Evolutionary conservation across 2,888 invertebrate species (phyloP), one percentile per base, ranked within the genome.

Genomic region (Acleris emargana): DNA sequence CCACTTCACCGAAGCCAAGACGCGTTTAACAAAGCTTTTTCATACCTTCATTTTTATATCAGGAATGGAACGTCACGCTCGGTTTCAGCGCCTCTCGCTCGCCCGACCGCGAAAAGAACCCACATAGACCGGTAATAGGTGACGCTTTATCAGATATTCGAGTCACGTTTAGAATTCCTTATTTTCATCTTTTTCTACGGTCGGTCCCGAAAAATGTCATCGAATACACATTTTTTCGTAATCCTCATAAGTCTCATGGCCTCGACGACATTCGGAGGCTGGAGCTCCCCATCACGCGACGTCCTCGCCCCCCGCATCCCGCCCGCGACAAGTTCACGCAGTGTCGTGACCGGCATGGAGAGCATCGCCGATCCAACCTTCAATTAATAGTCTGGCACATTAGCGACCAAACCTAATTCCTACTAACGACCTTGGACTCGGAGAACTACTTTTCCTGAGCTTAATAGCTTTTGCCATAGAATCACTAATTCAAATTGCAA

Each of bases 171-270:
- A 88, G 83, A 91, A 90, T 92, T 91, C 86, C 91, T 89, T 91
- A 92, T 91, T 91, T 91, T 91, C 91, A 90, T 92, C 90, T 91
- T 91, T 91, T 91, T 89, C 87, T 84, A 87, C 87, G 86, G 86
- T 81, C 87, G 86, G 86, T 81, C 87, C 85, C 89, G 86, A 90
- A 91, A 91, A 92, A 92, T 91, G 92, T 90, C 92, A 92, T 92
- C 91, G 91, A 92, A 92, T 91, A 91, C 91, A 89, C 91, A 91
- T 91, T 91, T 92, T 88, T 88, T 83, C 87, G 88, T 92, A 92
- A 92, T 91, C 91, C 91, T 89, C 85, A 88, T 91, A 90, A 91
- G 91, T 90, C 90, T 87, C 86, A 83, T 86, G 86, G 89, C 87
- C 85, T 83, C 84, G 80, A 79, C 81, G 77, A 76, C 78, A 80